Evolutionary conservation across 1,140 invertebrate species (phyloP).

Genomic region (Oedothorax gibbosus): DNA sequence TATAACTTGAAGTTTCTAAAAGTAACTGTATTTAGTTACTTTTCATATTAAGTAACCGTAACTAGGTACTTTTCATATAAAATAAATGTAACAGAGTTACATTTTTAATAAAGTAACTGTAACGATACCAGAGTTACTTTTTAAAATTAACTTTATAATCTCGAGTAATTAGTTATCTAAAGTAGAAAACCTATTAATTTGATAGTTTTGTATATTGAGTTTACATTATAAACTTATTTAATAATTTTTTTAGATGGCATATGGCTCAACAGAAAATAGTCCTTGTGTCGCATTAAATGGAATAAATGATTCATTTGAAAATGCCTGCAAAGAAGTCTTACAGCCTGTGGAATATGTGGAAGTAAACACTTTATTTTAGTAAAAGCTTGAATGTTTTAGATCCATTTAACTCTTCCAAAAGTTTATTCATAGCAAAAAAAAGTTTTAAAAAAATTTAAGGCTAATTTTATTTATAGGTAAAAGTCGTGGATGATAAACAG

Average conservation of each 20-base stretch:
- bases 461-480: slow-evolving; percentile 68
- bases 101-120: not conserved
- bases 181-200: not conserved
- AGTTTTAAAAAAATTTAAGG: too few relatives aligned
- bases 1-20: too few relatives aligned
- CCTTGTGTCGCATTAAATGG: slow-evolving; percentile 78
- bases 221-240: not conserved
- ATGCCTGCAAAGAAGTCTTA: slow-evolving; percentile 81
- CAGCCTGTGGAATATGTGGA: slow-evolving; percentile 83
- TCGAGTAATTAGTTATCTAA: too few relatives aligned
- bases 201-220: not conserved
- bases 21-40: too few relatives aligned
- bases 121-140: not conserved
- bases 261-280: slow-evolving; percentile 89
- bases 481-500: slow-evolving; percentile 81
- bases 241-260: slow-evolving; percentile 76
- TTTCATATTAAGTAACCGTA: not conserved
- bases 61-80: not conserved
- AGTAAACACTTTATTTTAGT: slow-evolving; percentile 71
- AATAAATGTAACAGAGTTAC: not conserved
- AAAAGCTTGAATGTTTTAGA: too few relatives aligned
- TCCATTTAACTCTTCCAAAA: too few relatives aligned
- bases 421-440: too few relatives aligned
- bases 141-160: not conserved
- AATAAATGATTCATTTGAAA: slow-evolving; percentile 75